These are phyloP conservation scores for Dioctria rufipes DNA, from an alignment of 2,888 invertebrate species.

Conservation along the genomic window DNA sequence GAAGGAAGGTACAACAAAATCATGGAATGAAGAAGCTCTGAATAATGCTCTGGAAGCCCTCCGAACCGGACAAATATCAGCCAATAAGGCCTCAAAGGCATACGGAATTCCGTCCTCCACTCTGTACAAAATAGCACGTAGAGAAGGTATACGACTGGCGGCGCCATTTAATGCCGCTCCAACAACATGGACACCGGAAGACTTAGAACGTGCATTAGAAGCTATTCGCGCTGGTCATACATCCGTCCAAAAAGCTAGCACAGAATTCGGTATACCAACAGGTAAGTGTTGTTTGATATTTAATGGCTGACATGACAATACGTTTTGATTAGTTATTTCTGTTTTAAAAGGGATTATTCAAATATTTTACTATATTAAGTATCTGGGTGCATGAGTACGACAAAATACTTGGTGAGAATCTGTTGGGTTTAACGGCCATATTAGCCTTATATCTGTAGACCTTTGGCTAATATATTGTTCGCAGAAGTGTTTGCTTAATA, in stretches of 20 bases:
- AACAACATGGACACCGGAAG: constrained; percentile 89
- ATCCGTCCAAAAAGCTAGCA: constrained; percentile 88
- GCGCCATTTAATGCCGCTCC: constrained; percentile 94
- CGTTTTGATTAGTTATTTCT: not conserved
- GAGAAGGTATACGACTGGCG: constrained; percentile 90
- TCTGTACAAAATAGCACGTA: constrained; percentile 90
- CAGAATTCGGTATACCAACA: constrained; percentile 90
- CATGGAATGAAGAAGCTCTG: constrained; percentile 89
- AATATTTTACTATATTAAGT: no score
- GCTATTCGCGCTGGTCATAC: constrained; percentile 85
- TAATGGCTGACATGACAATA: constrained; percentile 24
- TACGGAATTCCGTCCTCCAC: constrained; percentile 94
- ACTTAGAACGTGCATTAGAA: constrained; percentile 86
- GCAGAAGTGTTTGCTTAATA: no score
- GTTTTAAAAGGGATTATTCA: not conserved
- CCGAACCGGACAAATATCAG: constrained; percentile 87
- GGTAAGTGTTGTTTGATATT: constrained; percentile 70
- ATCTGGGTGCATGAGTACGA: no score
- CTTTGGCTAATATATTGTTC: no score
- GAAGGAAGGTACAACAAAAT: constrained; percentile 88
- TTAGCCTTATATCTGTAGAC: no score
- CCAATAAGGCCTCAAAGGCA: constrained; percentile 93
- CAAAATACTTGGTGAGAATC: no score
- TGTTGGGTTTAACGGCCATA: no score
- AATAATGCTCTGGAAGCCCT: constrained; percentile 87